Conservation (phyloP, 1,140 invertebrate species). For the Drosophila pseudoananassae region DNA sequence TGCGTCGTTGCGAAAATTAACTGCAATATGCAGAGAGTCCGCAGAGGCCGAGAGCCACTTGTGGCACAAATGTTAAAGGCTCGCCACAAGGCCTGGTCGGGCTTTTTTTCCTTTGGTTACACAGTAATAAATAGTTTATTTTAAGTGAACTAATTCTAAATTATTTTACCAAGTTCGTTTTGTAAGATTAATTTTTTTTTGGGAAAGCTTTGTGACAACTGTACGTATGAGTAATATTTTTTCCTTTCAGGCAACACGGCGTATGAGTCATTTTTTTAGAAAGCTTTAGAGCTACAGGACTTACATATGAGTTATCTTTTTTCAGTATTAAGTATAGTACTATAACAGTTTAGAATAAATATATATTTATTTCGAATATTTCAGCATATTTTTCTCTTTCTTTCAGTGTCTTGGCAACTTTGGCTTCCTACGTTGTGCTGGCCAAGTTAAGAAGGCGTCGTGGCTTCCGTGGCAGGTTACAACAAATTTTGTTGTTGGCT, state of each 20-base stretch:
- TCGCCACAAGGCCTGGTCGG: conserved; percentile 43
- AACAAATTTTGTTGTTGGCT: conserved; percentile 44
- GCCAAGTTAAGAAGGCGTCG: conserved; percentile 47
- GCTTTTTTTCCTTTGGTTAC: neutral
- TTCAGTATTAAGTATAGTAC: no score
- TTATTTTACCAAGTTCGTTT: neutral
- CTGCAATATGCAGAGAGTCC: conserved; percentile 52
- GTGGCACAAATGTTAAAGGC: conserved; percentile 66
- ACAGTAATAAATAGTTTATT: neutral
- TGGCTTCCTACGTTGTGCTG: conserved; percentile 64
- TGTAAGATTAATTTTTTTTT: no score
- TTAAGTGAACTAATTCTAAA: neutral
- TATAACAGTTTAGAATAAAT: no score
- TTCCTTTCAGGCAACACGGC: neutral
- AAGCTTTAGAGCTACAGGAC: neutral
- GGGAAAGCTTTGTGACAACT: no score
- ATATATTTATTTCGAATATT: no score
- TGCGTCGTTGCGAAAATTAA: conserved; percentile 78
- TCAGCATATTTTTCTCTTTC: neutral
- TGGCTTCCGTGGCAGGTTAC: conserved; percentile 43
- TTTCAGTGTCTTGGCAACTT: conserved; percentile 8
- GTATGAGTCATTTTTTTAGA: neutral
- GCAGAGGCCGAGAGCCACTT: conserved; percentile 37
- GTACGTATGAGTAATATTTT: neutral
- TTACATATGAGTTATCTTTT: neutral